A percentile compares a stretch with the other conserved stretches of the same genome.
Conservation (phyloP, 2,113 vertebrate species). For the Ailuropoda melanoleuca region DNA sequence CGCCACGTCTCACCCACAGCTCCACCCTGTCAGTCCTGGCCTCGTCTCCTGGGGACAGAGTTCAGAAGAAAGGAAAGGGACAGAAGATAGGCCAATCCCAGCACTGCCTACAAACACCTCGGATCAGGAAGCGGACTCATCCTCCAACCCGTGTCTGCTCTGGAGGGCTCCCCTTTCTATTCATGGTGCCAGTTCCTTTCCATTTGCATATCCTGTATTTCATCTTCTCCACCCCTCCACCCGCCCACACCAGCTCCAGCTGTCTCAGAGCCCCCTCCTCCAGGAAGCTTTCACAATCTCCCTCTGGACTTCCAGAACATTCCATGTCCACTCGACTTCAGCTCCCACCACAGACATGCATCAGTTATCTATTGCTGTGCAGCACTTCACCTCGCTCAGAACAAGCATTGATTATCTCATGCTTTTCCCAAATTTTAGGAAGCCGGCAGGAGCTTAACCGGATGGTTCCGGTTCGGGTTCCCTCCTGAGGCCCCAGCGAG, state of each 20-base stretch:
- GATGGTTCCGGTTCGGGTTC: fast-evolving
- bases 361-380: fast-evolving
- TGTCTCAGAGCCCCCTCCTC: background rate
- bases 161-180: too few species aligned
- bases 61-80: too few species aligned
- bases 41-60: fast-evolving
- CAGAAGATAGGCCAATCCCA: fast-evolving
- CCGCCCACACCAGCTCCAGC: fast-evolving
- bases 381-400: background rate
- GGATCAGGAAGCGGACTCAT: background rate
- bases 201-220: fast-evolving
- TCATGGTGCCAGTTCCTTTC: fast-evolving
- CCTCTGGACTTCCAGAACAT: too few species aligned
- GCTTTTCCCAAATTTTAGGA: background rate
- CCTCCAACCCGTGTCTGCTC: fast-evolving
- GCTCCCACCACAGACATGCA: background rate
- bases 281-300: background rate
- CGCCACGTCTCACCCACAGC: fast-evolving
- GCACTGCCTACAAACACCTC: fast-evolving
- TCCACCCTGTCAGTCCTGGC: background rate
- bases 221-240: background rate
- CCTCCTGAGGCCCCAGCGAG: fast-evolving
- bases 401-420: background rate
- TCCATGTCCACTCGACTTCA: background rate
- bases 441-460: background rate